These are phyloP conservation scores for Empidonax traillii DNA, from an alignment of 2,113 vertebrate genomes.

Conservation along the genomic window DNA sequence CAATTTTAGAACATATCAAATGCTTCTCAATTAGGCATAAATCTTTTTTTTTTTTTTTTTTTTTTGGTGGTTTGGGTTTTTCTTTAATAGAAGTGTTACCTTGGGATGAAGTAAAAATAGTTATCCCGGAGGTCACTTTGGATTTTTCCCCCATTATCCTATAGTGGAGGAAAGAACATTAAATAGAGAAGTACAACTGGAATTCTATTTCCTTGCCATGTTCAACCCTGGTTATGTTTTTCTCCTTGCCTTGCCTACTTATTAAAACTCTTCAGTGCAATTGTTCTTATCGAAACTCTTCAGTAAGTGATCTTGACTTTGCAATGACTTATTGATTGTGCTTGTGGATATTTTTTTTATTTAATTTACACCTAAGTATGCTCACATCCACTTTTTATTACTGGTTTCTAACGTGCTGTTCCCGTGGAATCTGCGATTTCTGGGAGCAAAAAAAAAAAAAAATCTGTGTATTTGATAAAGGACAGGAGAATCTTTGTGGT, in stretches of 20 bases:
- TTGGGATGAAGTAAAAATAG: conserved; percentile 11
- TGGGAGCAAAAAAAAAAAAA: background rate
- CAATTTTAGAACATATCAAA: background rate
- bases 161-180: background rate
- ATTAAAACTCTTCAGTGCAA: background rate
- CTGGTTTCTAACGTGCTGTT: background rate
- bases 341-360: background rate
- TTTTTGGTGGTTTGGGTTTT: background rate
- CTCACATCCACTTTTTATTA: background rate
- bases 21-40: background rate
- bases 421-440: background rate
- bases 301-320: background rate
- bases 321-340: background rate
- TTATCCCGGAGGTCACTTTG: background rate
- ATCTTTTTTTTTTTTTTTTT: background rate
- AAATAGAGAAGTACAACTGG: background rate
- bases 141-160: background rate
- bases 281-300: background rate
- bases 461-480: background rate
- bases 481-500: conserved; percentile 3
- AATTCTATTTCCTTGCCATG: background rate
- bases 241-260: background rate
- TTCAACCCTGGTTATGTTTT: background rate
- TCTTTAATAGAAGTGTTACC: background rate
- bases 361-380: background rate